Evolutionary conservation across 2,113 vertebrate species (phyloP), one percentile per base, ranked within the genome.

Genomic region (Neolamprologus falcicula): DNA sequence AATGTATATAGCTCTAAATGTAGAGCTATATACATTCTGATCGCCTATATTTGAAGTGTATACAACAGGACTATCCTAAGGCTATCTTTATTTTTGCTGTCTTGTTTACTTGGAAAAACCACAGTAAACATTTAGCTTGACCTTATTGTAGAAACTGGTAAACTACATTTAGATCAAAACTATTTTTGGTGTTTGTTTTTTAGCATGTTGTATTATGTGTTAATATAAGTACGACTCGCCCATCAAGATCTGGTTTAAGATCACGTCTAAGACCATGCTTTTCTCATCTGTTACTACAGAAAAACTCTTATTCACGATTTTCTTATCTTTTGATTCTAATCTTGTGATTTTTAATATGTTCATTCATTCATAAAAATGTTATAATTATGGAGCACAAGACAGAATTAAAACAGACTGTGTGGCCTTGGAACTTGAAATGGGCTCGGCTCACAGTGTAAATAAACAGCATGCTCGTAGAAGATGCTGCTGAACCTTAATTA

Each of bases 381-480:
- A 76, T 76, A 7, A 4, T 7, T 50, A 31, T 50, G 16, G 24
- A 76, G 26, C 42, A 76, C 71, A 50, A 76, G 42, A 31, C 24
- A 19, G 9, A 47, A 28, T 76, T 47, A 47, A 47, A 1, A 7
- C 42, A 76, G 71, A 50, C 71, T 3, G 42, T 31, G 42, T 19
- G 42, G 24, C 42, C 71, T 76, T 76, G 71, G 71, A 76, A 76
- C 71, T 76, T 50, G 42, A 76, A 76, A 76, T 50, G 42, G 14
- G 42, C 42, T 50, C 71, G 2, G 14, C 71, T 50, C 71, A 12
- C 9, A 12, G 42, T 76, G 71, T 76, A 76, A 76, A 76, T 76
- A 76, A 76, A 76, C 71, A 76, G 6, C 40, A 47, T 8, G 42
- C 14, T 17, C 4, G 1, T 28, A 47, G 40, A 76, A 28, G 42